A percentile compares a stretch with the other conserved stretches of the same genome.
phyloP scores from a whole-genome alignment of 92 coral and sea anemone genomes.

The Bergia sp. region DNA sequence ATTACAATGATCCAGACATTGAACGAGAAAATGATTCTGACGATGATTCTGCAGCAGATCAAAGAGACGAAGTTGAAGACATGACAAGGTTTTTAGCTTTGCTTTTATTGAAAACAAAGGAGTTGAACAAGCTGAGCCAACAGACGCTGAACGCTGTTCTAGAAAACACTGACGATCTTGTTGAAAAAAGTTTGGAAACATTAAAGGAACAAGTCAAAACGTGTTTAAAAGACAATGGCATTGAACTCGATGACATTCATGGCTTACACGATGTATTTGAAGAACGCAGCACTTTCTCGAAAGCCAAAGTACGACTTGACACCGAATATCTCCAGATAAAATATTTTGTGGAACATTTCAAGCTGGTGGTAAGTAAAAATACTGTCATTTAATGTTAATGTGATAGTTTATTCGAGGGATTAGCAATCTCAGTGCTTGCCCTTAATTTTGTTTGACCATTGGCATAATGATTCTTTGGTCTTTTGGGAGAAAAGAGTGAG shows the following conservation, averaged over 20 bases:
- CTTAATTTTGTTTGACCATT: too few relatives aligned
- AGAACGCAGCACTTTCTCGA: slow-evolving; percentile 15
- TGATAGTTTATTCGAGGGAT: too few relatives aligned
- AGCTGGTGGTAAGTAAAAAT: slow-evolving; percentile 33
- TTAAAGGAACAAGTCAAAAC: slow-evolving; percentile 34
- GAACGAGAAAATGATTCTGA: slow-evolving; percentile 40
- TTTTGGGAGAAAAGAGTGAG: too few relatives aligned
- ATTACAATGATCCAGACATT: not conserved
- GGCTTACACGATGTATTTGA: slow-evolving; percentile 34
- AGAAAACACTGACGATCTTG: slow-evolving; percentile 50
- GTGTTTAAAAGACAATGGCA: slow-evolving; percentile 45
- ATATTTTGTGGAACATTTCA: slow-evolving; percentile 38
- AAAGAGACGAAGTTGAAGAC: slow-evolving; percentile 16
- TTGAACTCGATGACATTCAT: slow-evolving; percentile 36
- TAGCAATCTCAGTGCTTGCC: too few relatives aligned
- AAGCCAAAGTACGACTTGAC: slow-evolving; percentile 10
- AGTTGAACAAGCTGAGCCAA: slow-evolving; percentile 46
- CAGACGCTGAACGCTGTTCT: slow-evolving; percentile 48
- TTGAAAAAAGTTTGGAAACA: slow-evolving; percentile 34
- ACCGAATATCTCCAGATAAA: slow-evolving; percentile 40
- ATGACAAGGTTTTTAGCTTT: slow-evolving; percentile 51
- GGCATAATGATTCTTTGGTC: too few relatives aligned
- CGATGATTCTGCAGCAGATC: too few relatives aligned
- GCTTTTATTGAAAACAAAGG: slow-evolving; percentile 55
- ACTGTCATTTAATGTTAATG: too few relatives aligned